Evolutionary conservation across 2,113 vertebrate species (phyloP).

Genomic region (Cygnus buccinator): DNA sequence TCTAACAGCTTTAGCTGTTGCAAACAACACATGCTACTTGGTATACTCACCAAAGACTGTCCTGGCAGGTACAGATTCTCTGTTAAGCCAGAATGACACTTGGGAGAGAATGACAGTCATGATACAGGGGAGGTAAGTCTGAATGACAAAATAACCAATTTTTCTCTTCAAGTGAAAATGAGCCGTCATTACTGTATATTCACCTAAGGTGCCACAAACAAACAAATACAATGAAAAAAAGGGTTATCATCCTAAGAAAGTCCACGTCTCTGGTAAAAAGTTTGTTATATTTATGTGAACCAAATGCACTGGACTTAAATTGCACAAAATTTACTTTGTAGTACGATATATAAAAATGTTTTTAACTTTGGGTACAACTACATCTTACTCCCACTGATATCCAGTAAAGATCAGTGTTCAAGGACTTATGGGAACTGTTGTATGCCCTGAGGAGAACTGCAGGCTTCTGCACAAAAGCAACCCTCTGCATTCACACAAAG

Average conservation of each 20-base stretch:
- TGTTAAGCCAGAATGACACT: conserved; percentile 99
- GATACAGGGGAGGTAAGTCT: conserved; percentile 98
- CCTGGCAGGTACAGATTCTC: conserved; percentile 96
- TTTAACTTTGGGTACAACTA: not conserved
- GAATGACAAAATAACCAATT: conserved; percentile 99
- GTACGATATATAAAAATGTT: not conserved
- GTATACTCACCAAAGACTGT: conserved; percentile 94
- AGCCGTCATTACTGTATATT: conserved; percentile 99
- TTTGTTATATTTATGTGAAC: not conserved
- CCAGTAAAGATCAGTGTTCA: not conserved
- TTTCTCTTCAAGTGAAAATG: conserved; percentile 99
- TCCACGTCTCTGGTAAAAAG: not conserved
- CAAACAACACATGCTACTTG: not conserved
- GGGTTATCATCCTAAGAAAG: not conserved
- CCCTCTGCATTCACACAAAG: not conserved
- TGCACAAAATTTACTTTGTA: not conserved
- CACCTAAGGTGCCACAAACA: conserved; percentile 79
- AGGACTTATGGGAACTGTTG: not conserved
- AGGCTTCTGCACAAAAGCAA: not conserved
- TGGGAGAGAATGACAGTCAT: conserved; percentile 99
- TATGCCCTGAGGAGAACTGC: not conserved
- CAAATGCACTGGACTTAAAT: not conserved
- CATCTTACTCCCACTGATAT: not conserved
- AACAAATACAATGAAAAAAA: conserved; percentile 38
- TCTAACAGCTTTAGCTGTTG: not conserved